Evolutionary conservation across 2,888 invertebrate genomes (phyloP).

Genomic region (Mythimna ferrago): DNA sequence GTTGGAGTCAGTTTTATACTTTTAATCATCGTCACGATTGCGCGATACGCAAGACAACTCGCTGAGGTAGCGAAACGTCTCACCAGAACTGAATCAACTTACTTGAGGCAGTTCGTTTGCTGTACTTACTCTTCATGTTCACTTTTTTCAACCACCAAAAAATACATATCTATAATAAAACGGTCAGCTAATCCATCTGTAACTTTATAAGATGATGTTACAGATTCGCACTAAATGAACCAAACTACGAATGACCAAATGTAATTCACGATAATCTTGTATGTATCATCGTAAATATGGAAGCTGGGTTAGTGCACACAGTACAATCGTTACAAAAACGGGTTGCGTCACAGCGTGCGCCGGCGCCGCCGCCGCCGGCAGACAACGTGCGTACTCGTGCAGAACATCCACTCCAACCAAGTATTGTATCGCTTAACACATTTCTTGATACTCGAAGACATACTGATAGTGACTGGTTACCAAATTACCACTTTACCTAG

Average conservation of each 20-base stretch:
- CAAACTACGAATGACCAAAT: not conserved
- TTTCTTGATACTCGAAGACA: not conserved
- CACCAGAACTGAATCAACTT: no score
- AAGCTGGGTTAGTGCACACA: not conserved
- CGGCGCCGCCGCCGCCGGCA: not conserved
- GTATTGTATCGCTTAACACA: not conserved
- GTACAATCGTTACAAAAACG: conserved; percentile 20
- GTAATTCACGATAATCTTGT: not conserved
- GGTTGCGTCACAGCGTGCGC: conserved; percentile 20
- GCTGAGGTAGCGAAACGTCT: not conserved
- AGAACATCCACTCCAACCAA: not conserved
- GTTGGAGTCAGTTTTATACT: conserved; percentile 30
- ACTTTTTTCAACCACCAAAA: not conserved
- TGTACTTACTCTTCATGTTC: not conserved
- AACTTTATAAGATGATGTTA: not conserved
- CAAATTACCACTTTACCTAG: not conserved
- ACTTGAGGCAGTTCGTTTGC: not conserved
- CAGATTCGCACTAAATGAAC: not conserved
- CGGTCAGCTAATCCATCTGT: not conserved
- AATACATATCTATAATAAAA: not conserved
- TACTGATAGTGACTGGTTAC: not conserved
- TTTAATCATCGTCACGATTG: conserved; percentile 34
- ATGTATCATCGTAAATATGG: conserved; percentile 1
- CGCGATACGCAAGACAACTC: conserved; percentile 1
- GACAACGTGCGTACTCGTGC: not conserved